A percentile compares a stretch with the other conserved stretches of the same genome.
Conservation (phyloP, 2,113 vertebrate genomes). For the Rana temporaria region DNA sequence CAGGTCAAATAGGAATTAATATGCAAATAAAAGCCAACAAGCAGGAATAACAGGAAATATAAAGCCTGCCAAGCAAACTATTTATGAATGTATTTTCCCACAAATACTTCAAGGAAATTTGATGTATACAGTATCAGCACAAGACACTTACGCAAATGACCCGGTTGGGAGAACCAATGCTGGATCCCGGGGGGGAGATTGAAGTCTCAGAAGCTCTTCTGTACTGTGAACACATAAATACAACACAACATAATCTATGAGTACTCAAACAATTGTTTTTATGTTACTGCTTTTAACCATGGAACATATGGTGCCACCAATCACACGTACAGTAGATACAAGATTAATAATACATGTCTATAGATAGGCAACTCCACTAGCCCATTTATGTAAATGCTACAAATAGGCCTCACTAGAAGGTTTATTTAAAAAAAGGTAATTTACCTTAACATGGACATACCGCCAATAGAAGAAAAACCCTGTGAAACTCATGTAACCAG, state of each 20-base stretch:
- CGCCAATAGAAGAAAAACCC: too few species aligned
- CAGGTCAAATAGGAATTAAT: neutral
- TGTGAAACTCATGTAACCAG: too few species aligned
- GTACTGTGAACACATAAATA: slow-evolving; percentile 78
- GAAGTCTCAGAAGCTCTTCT: slow-evolving; percentile 95
- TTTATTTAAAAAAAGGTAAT: too few species aligned
- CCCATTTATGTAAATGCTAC: too few species aligned
- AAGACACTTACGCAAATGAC: slow-evolving; percentile 93
- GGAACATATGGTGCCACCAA: neutral
- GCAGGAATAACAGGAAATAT: neutral
- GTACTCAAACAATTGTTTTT: neutral
- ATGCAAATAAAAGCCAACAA: neutral
- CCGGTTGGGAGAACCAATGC: slow-evolving; percentile 92
- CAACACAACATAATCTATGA: neutral
- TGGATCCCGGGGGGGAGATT: slow-evolving; percentile 95
- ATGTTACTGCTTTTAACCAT: neutral
- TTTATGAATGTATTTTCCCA: neutral
- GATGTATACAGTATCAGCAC: neutral
- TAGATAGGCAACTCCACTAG: too few species aligned
- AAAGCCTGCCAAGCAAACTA: neutral
- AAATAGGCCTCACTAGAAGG: too few species aligned
- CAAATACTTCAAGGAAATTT: neutral
- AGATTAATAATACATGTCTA: too few species aligned
- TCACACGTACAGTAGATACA: neutral
- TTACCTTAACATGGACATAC: too few species aligned